These are phyloP conservation scores for Thecocarcelia acutangulata DNA, from an alignment of 2,888 invertebrate genomes.

Conservation along the genomic window DNA sequence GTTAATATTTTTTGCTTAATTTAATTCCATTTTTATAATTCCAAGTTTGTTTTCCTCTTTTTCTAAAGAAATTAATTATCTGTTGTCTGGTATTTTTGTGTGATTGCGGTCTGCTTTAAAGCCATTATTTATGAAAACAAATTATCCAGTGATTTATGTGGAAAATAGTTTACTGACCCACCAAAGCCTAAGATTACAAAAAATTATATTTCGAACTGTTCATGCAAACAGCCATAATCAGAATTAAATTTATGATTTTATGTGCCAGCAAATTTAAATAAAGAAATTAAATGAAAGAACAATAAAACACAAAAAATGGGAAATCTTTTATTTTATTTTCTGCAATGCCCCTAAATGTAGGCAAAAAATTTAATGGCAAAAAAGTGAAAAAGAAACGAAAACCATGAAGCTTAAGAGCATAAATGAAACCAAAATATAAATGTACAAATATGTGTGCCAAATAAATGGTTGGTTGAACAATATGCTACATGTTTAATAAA, in stretches of 20 bases:
- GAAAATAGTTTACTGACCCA: conserved; percentile 25
- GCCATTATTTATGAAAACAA: conserved; percentile 23
- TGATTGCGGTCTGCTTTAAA: background rate
- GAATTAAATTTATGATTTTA: conserved; percentile 30
- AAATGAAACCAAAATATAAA: conserved; percentile 26
- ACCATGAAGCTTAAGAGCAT: conserved; percentile 8
- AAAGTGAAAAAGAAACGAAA: conserved; percentile 1
- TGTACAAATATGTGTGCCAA: conserved; percentile 36
- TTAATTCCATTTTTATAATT: background rate
- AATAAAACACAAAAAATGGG: conserved; percentile 14
- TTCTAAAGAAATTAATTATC: conserved; percentile 14
- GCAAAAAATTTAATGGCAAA: conserved; percentile 42
- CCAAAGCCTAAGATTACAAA: background rate
- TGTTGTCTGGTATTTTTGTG: conserved; percentile 17
- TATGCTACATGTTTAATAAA: conserved; percentile 42
- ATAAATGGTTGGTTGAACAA: conserved; percentile 57
- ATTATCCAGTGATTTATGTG: conserved; percentile 39
- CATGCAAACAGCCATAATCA: conserved; percentile 11
- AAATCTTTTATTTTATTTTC: conserved; percentile 12
- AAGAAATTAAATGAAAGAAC: conserved; percentile 17
- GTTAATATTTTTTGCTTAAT: too few species aligned
- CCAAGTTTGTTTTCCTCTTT: background rate
- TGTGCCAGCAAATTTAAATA: conserved; percentile 40
- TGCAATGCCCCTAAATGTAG: conserved; percentile 18
- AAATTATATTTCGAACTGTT: background rate